Evolutionary conservation across 1,140 invertebrate genomes (phyloP).

Genomic region (Mya arenaria): DNA sequence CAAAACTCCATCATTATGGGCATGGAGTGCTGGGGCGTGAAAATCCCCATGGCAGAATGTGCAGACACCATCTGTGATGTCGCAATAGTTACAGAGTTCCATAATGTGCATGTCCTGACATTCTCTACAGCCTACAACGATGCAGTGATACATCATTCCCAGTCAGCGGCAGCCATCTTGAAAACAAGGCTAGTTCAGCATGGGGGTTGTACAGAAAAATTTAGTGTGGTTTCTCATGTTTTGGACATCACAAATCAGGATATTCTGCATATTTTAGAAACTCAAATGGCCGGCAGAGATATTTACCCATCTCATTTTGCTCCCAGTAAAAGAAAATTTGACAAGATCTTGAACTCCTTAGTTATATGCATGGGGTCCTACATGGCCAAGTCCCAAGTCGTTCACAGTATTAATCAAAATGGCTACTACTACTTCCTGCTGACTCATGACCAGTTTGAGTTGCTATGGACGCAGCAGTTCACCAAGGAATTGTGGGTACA

Average conservation of each 20-base stretch:
- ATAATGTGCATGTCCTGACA: conserved; percentile 61
- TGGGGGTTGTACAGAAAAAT: conserved; percentile 71
- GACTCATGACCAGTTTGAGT: conserved; percentile 74
- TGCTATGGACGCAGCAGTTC: conserved; percentile 72
- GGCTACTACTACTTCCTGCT: conserved; percentile 66
- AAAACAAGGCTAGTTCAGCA: conserved; percentile 65
- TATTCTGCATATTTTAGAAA: conserved; percentile 39
- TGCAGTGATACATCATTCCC: conserved; percentile 34
- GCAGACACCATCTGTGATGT: conserved; percentile 59
- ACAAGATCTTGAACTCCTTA: conserved; percentile 59
- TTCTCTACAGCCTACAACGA: conserved; percentile 31
- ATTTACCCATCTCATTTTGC: conserved; percentile 69
- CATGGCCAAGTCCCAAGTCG: conserved; percentile 55
- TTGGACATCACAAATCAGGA: conserved; percentile 50
- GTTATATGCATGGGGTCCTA: conserved; percentile 69
- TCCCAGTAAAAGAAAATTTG: conserved; percentile 59
- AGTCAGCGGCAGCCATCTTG: conserved; percentile 45
- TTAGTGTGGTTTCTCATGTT: conserved; percentile 67
- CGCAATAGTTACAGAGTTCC: conserved; percentile 53
- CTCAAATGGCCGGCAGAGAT: conserved; percentile 27
- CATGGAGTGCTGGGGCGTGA: conserved; percentile 64
- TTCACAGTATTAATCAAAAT: conserved; percentile 44
- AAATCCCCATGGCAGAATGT: conserved; percentile 46
- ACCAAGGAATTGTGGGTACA: conserved; percentile 74
- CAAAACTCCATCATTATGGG: conserved; percentile 46